These are phyloP conservation scores for Anseranas semipalmata DNA, from an alignment of 2,113 vertebrate species.

Conservation along the genomic window DNA sequence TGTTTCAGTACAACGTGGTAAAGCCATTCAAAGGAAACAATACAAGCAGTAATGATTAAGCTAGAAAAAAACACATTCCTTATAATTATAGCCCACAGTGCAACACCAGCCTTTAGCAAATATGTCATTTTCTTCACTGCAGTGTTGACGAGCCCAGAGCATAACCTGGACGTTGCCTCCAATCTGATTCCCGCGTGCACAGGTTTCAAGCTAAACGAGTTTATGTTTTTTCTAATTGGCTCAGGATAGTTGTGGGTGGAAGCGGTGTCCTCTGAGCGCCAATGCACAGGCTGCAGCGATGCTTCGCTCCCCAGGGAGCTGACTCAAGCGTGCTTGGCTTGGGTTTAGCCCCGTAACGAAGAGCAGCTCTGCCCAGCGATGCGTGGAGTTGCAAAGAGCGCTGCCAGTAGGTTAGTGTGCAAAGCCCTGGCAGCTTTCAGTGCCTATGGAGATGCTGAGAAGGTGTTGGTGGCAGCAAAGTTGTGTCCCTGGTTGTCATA, in stretches of 20 bases:
- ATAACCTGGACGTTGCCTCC: neutral
- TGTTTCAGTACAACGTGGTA: neutral
- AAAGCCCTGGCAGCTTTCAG: neutral
- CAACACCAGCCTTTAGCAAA: neutral
- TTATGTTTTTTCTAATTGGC: neutral
- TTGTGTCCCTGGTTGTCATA: neutral
- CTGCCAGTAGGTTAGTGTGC: neutral
- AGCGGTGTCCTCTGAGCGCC: neutral
- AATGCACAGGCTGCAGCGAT: neutral
- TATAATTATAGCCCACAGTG: constrained; percentile 1
- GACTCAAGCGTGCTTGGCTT: neutral
- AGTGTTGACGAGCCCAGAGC: constrained; percentile 7
- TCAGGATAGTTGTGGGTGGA: neutral
- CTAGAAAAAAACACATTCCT: neutral
- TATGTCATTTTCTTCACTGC: constrained; percentile 10
- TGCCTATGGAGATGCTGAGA: neutral
- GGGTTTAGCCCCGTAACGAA: neutral
- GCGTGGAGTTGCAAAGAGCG: neutral
- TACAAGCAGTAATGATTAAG: constrained; percentile 22
- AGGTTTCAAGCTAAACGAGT: neutral
- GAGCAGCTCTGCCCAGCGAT: neutral
- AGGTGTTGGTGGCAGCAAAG: neutral
- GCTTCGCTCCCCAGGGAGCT: neutral
- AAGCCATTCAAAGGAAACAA: constrained; percentile 43
- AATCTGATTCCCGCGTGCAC: neutral